Percentiles rank a stretch among this genome's conserved stretches.
Conservation (phyloP, 1,140 invertebrate species). For the Apolygus lucorum region DNA sequence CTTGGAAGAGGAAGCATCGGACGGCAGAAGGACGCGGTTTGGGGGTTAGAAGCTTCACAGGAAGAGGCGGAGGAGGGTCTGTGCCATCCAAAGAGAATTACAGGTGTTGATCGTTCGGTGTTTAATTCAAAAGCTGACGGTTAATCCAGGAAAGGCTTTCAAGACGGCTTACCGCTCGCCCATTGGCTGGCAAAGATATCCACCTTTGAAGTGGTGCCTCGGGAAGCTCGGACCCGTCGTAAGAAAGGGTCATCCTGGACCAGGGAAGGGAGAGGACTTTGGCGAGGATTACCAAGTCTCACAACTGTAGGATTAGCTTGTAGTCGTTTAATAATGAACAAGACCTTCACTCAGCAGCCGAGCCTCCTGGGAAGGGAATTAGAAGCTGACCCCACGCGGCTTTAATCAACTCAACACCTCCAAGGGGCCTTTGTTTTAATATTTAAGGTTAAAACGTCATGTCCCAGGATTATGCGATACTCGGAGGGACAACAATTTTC, state of each 20-base stretch:
- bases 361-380: not conserved
- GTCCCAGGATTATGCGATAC: slow-evolving; percentile 12
- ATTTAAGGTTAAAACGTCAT: slow-evolving; percentile 13
- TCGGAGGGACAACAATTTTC: slow-evolving; percentile 14
- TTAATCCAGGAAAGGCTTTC: slow-evolving; percentile 6
- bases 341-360: slow-evolving; percentile 6
- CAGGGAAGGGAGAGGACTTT: slow-evolving; percentile 2
- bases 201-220: slow-evolving; percentile 6
- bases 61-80: not conserved
- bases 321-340: slow-evolving; percentile 11
- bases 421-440: slow-evolving; percentile 9
- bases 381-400: slow-evolving; percentile 2
- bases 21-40: slow-evolving; percentile 1
- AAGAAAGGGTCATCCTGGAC: slow-evolving; percentile 1
- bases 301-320: slow-evolving; percentile 15
- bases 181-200: not conserved
- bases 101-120: slow-evolving; percentile 10
- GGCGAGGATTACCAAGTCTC: slow-evolving; percentile 5
- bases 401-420: slow-evolving; percentile 16
- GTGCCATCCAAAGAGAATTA: slow-evolving; percentile 7
- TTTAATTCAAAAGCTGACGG: slow-evolving; percentile 3
- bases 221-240: not conserved
- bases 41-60: not conserved
- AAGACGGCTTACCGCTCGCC: slow-evolving; percentile 5
- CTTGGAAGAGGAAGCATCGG: not conserved